Percentiles rank a stretch among this genome's conserved stretches.
Evolutionary conservation across 2,113 vertebrate species (phyloP).

Genomic region (Terrapene triunguis): DNA sequence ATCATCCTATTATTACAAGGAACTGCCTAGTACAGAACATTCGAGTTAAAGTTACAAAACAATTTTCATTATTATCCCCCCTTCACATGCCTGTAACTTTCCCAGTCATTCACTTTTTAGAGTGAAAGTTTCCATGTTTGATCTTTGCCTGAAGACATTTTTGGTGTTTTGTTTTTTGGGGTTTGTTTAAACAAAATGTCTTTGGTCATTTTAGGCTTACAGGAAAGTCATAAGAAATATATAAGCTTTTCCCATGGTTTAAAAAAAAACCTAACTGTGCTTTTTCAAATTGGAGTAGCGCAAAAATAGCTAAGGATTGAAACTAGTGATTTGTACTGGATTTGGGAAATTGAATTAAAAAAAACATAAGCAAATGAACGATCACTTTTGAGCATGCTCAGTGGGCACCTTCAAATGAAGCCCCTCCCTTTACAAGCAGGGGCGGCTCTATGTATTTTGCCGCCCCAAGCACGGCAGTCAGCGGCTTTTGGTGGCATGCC

Average conservation of each 20-base stretch:
- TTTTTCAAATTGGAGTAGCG: neutral
- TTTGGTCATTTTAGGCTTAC: neutral
- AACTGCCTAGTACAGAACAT: neutral
- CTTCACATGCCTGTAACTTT: neutral
- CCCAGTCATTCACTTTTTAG: neutral
- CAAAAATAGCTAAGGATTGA: neutral
- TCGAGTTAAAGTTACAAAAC: neutral
- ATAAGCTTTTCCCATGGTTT: neutral
- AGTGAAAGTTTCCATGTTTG: neutral
- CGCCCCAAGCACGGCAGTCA: too few relatives aligned
- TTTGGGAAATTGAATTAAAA: neutral
- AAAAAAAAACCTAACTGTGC: neutral
- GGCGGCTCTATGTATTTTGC: too few relatives aligned
- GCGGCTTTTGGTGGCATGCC: too few relatives aligned
- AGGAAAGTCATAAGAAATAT: neutral
- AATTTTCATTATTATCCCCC: neutral
- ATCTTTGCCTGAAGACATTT: neutral
- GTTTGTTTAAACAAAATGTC: neutral
- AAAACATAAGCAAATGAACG: neutral
- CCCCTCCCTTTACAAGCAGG: neutral
- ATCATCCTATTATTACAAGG: neutral
- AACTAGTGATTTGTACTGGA: neutral
- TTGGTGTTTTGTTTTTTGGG: neutral
- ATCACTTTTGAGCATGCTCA: neutral
- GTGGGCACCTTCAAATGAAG: neutral